Evolutionary conservation across 35 echinoderm and acorn worm species (phyloP).

Genomic region (Eucidaris tribuloides): DNA sequence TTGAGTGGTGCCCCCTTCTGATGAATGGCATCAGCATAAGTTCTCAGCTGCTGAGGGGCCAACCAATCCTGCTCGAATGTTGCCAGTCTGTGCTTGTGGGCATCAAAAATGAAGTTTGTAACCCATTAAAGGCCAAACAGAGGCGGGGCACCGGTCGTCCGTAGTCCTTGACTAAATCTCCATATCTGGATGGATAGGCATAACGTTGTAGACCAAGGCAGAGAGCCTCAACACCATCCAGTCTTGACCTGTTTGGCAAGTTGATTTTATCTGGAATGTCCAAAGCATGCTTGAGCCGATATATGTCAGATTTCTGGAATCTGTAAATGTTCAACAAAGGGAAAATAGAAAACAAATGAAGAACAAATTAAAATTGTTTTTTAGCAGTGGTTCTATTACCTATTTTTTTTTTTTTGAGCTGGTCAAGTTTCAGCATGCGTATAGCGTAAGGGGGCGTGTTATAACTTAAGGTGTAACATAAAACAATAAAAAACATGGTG

Average conservation of each 20-base stretch:
- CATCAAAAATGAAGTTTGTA: conserved; percentile 42
- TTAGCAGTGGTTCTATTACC: too few species aligned
- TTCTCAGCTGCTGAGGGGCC: neutral
- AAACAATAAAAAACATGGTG: too few species aligned
- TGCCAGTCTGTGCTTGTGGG: conserved; percentile 10
- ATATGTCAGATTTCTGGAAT: conserved; percentile 43
- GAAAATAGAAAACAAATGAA: neutral
- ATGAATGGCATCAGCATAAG: conserved; percentile 44
- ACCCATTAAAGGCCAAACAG: conserved; percentile 45
- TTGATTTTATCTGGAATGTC: conserved; percentile 18
- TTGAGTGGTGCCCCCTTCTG: conserved; percentile 52
- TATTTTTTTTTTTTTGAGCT: too few species aligned
- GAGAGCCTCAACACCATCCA: conserved; percentile 49
- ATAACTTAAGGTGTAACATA: too few species aligned
- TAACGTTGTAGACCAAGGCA: conserved; percentile 37
- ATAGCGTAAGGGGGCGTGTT: too few species aligned
- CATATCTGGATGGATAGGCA: conserved; percentile 58
- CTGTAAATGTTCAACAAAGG: too few species aligned
- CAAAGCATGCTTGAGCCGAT: conserved; percentile 35
- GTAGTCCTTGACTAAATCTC: conserved; percentile 51
- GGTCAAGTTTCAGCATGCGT: too few species aligned
- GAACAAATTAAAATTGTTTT: too few species aligned
- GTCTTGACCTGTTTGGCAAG: conserved; percentile 19
- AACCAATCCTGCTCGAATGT: conserved; percentile 57
- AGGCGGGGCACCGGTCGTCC: conserved; percentile 53